Conservation (phyloP, 1,140 invertebrate genomes). For the Panagrolaimus sp. region DNA sequence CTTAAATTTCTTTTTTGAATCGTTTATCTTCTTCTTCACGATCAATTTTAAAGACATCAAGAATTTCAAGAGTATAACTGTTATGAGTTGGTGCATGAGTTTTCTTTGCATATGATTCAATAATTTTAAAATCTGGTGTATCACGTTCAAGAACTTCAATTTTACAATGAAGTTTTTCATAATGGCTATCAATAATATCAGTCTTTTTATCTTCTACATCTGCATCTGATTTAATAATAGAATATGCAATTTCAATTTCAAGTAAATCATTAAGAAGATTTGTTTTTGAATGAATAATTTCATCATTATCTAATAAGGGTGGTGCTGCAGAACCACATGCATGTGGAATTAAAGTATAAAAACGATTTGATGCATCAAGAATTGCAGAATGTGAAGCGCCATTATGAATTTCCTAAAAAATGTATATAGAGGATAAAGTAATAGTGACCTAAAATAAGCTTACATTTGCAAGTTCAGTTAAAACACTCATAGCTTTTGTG, state of each 20-base stretch:
- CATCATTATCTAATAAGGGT: slow-evolving; percentile 65
- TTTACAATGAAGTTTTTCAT: slow-evolving; percentile 43
- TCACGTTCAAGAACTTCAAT: slow-evolving; percentile 32
- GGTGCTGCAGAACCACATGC: slow-evolving; percentile 30
- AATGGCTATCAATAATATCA: slow-evolving; percentile 43
- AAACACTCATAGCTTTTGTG: slow-evolving; percentile 28
- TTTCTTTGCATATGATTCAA: slow-evolving; percentile 32
- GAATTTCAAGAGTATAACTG: slow-evolving; percentile 70
- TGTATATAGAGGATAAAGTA: not conserved
- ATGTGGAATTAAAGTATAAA: slow-evolving; percentile 69
- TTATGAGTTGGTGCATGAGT: slow-evolving; percentile 80
- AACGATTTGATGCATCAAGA: slow-evolving; percentile 79
- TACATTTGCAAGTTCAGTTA: slow-evolving; percentile 31
- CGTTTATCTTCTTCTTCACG: slow-evolving; percentile 74
- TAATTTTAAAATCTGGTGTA: slow-evolving; percentile 22
- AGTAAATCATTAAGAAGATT: slow-evolving; percentile 35
- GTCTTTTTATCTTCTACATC: slow-evolving; percentile 14
- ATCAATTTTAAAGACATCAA: slow-evolving; percentile 64
- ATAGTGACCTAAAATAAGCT: not conserved
- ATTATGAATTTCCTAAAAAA: slow-evolving; percentile 59
- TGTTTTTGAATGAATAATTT: slow-evolving; percentile 36
- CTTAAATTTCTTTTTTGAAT: slow-evolving; percentile 68
- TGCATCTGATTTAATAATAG: slow-evolving; percentile 65
- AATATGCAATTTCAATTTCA: slow-evolving; percentile 68
- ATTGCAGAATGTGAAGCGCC: slow-evolving; percentile 57